These are phyloP conservation scores for Gracilinanus agilis DNA, from an alignment of 2,113 vertebrate genomes.

Conservation along the genomic window DNA sequence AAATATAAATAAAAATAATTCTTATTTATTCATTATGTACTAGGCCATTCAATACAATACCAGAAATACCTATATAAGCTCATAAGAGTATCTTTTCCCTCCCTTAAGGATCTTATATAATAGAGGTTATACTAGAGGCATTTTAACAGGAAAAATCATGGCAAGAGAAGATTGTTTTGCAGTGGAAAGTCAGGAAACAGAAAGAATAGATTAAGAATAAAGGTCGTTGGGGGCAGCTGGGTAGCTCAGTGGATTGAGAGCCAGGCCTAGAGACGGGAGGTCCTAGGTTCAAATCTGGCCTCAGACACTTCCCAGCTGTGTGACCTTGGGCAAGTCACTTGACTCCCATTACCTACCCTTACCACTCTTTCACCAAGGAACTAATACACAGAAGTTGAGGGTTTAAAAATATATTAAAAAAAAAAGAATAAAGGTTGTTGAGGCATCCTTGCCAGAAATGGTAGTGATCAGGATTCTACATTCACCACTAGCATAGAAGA, in stretches of 20 bases:
- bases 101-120: neutral
- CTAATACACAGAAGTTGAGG: too few relatives aligned
- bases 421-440: neutral
- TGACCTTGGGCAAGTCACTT: too few relatives aligned
- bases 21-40: neutral
- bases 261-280: too few relatives aligned
- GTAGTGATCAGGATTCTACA: neutral
- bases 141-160: neutral
- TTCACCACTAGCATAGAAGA: neutral
- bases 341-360: too few relatives aligned
- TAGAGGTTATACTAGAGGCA: neutral
- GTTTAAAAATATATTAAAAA: too few relatives aligned
- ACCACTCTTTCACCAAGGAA: too few relatives aligned
- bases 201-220: neutral
- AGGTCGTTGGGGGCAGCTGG: neutral
- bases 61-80: neutral
- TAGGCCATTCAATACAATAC: neutral
- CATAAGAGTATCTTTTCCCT: neutral
- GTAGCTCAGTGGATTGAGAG: too few relatives aligned
- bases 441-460: neutral
- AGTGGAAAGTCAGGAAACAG: neutral
- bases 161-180: neutral
- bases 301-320: too few relatives aligned
- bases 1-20: neutral
- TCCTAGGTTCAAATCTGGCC: too few relatives aligned